Evolutionary conservation across 2,797 vertebrate species (phyloP), one percentile per base, ranked within the genome.

Genomic region (Pseudotriccus pelzelni): DNA sequence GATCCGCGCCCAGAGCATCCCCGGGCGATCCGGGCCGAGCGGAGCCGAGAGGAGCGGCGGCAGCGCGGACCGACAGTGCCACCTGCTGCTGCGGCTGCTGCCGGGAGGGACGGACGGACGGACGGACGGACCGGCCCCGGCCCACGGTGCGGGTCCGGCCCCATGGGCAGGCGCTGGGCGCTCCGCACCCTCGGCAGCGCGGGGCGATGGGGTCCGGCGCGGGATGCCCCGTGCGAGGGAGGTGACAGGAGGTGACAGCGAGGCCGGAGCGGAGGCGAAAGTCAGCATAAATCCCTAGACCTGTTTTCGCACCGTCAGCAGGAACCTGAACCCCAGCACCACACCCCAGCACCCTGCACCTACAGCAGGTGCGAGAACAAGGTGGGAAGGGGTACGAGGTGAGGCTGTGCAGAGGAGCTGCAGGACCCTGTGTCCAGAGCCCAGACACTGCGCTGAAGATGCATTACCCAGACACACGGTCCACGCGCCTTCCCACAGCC

Each of bases 31-130:
- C 53, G 32, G 34, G 73, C 10, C 7, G 37, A 55, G 72, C 9
- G 90, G 28, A 87, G 79, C 11, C 14, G 37, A 55, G 87, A 49
- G 7, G 69, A 17, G 72, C 34, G 24, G 82, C 72, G 12, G 55
- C 28, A 87, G 88, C 90, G 30, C 90, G 79, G 90, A 10, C 24
- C 93, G 72, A 93, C 93, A 96, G 90, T 82, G 92, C 95, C 95
- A 96, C 32, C 95, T 88, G 77, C 85, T 74, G 82, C 78, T 76
- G 78, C 62, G 58, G 44, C 55, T 13, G 52, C 59, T 15, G 37
- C 37, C 25, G 37, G 36, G 36, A 19, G 17, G 37, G 59, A 60
- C 18, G 36, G 58, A 32, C 3, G 18, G 46, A 39, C 2, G 12
- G 72, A 16, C 30, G 30, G 21, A 37, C 19, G 20, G 34, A 34